These are phyloP conservation scores for Acanthosoma haemorrhoidale DNA, from an alignment of 2,888 invertebrate species.

Conservation along the genomic window DNA sequence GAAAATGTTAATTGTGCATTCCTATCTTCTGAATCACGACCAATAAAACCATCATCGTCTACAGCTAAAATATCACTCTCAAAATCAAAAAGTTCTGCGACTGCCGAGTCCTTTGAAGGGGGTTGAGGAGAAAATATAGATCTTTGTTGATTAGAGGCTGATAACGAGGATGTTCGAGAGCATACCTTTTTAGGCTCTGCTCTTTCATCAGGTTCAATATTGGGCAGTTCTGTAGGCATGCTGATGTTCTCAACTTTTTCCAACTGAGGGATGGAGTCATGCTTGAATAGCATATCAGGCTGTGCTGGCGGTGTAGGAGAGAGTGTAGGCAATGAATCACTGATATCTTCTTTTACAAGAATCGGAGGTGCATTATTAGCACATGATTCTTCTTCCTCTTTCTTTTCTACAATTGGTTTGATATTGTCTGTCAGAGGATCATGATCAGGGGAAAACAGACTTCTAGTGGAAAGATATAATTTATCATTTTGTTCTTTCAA, in stretches of 20 bases:
- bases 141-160: constrained; percentile 45
- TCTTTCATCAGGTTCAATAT: constrained; percentile 34
- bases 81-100: constrained; percentile 59
- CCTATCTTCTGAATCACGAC: constrained; percentile 56
- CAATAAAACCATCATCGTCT: constrained; percentile 60
- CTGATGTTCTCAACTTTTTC: constrained; percentile 31
- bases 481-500: constrained; percentile 19
- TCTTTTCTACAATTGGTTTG: constrained; percentile 7
- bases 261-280: constrained; percentile 32
- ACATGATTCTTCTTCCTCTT: background rate
- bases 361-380: background rate
- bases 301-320: constrained; percentile 31
- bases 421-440: constrained; percentile 21
- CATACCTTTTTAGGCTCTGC: constrained; percentile 41
- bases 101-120: constrained; percentile 51
- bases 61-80: constrained; percentile 57
- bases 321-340: constrained; percentile 33
- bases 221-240: constrained; percentile 25
- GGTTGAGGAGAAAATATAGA: constrained; percentile 69
- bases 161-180: constrained; percentile 40
- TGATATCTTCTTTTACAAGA: constrained; percentile 25
- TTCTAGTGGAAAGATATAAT: constrained; percentile 21
- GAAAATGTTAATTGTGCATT: constrained; percentile 49
- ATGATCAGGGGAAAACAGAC: constrained; percentile 36
- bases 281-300: constrained; percentile 29